Evolutionary conservation across 1,140 invertebrate species (phyloP).

Genomic region (Drosophila elegans): DNA sequence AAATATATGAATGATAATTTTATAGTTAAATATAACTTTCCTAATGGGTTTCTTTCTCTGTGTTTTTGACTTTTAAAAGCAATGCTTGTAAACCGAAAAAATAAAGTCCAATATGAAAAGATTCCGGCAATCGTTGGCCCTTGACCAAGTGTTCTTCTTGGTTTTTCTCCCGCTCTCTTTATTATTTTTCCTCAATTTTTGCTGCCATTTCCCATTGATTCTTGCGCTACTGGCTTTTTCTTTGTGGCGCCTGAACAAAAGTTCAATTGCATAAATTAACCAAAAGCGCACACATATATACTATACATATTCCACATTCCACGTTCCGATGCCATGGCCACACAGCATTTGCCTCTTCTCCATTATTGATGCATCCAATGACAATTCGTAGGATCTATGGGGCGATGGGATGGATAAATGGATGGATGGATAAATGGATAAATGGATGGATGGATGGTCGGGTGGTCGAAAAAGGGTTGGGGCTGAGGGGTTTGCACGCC

Average conservation of each 20-base stretch:
- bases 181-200: slow-evolving; percentile 1
- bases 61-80: slow-evolving; percentile 6
- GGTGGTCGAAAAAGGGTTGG: not conserved
- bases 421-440: too few relatives aligned
- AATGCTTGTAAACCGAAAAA: slow-evolving; percentile 29
- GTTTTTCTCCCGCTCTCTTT: not conserved
- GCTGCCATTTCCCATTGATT: slow-evolving; percentile 3
- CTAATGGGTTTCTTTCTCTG: not conserved
- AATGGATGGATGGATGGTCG: not conserved
- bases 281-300: slow-evolving; percentile 45
- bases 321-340: slow-evolving; percentile 30
- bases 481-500: slow-evolving; percentile 13
- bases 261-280: slow-evolving; percentile 81
- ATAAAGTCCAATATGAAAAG: slow-evolving; percentile 32
- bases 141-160: slow-evolving; percentile 27
- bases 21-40: not conserved
- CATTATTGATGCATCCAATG: slow-evolving; percentile 74
- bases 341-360: slow-evolving; percentile 20
- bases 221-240: slow-evolving; percentile 4
- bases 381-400: slow-evolving; percentile 34
- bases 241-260: slow-evolving; percentile 40
- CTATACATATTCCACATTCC: slow-evolving; percentile 33
- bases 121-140: slow-evolving; percentile 22
- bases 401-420: not conserved
- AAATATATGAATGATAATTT: too few relatives aligned